phyloP scores from a whole-genome alignment of 2,888 invertebrate species.

The Lydus trimaculatus region DNA sequence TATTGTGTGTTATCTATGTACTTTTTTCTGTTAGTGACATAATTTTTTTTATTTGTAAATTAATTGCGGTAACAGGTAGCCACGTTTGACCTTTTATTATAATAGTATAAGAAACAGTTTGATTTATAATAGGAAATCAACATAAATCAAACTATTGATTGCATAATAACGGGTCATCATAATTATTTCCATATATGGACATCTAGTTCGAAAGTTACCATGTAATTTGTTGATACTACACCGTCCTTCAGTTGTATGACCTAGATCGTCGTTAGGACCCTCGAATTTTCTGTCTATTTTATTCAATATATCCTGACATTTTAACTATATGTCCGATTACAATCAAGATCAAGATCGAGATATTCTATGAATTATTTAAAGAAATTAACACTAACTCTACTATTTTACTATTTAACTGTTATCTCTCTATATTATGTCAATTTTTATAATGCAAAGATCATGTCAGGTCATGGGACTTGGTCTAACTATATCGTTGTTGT shows the following conservation, averaged over 20 bases:
- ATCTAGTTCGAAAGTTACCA: too few relatives aligned
- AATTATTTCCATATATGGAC: too few relatives aligned
- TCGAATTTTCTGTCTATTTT: background rate
- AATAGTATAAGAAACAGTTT: background rate
- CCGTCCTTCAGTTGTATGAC: background rate
- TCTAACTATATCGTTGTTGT: slow-evolving; percentile 10
- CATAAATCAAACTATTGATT: too few relatives aligned
- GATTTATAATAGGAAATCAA: background rate
- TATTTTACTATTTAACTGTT: background rate
- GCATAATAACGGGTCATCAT: too few relatives aligned
- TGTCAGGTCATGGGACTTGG: slow-evolving; percentile 31
- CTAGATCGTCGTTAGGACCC: background rate
- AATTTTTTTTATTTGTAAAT: background rate
- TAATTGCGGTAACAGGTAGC: background rate
- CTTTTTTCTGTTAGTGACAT: background rate
- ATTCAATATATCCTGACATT: background rate
- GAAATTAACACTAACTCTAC: too few relatives aligned
- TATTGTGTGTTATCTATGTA: background rate
- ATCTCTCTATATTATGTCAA: background rate
- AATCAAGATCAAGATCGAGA: too few relatives aligned
- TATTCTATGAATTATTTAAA: too few relatives aligned
- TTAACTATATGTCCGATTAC: too few relatives aligned
- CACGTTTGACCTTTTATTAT: background rate
- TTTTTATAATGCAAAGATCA: slow-evolving; percentile 21
- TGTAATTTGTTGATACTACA: too few relatives aligned